Base-by-base conservation (phyloP, 2,888 invertebrate genomes). In the Drosophila setosimentum region DNA sequence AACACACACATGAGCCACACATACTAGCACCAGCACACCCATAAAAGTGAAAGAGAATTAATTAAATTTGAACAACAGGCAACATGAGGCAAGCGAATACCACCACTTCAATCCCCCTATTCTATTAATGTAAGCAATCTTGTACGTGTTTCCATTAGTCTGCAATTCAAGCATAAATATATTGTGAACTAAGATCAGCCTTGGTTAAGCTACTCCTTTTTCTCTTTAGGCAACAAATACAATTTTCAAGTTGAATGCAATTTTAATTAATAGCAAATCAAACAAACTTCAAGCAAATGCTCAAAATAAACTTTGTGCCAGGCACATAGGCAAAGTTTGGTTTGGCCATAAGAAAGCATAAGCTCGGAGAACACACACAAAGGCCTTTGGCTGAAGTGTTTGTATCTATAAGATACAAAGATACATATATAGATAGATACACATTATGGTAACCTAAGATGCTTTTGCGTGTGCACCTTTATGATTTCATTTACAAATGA, bases 191-290 rank as follows among this genome's bases (percentile, higher is more conserved):
- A 10, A 30, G 8, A 24, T 30, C 54, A 37, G 10, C 24, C 51
- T 24, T 24, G 32, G 35, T 55, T 49, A 53, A 61, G 45, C 37
- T 8, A 67, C 40, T 27, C 55, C 40, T 30, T 8, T 30, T 16
- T 29, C 37, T 21, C n/a, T 5, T 53, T 35, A 51, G 66, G 64
- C 87, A 81, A 82, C 89, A 82, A 87, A 90, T 80, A 87, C 80
- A 68, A 82, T 87, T 89, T 90, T 87, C 87, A 90, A 89, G 71
- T 70, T 87, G 91, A 89, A 87, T 87, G 87, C 87, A 90, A 87
- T 87, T 87, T 87, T 87, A 87, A 87, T 87, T 87, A 87, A 90
- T 90, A 85, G 87, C 83, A 90, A 89, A 87, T 89, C 87, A 87
- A 87, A 87, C 91, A 87, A 87, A 88, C 73, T 89, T 88, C 54